Conservation (phyloP, 2,888 invertebrate genomes). For the Acleris emargana region DNA sequence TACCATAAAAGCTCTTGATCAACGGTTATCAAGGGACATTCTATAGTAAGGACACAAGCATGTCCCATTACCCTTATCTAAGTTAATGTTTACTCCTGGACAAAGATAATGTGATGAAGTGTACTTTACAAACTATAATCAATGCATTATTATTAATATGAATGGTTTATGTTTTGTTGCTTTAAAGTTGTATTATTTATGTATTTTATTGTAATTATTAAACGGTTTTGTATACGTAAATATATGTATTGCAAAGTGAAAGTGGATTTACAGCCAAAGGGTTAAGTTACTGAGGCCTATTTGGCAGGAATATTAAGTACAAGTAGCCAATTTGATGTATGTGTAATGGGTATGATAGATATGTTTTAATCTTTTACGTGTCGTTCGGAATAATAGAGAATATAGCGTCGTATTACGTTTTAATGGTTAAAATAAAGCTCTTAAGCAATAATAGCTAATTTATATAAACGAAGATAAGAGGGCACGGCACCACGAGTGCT, state of each 20-base stretch:
- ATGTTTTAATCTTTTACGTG: conserved; percentile 4
- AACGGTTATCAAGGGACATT: not conserved
- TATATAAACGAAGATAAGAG: no score
- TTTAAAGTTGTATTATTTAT: conserved; percentile 63
- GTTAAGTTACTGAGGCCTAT: conserved; percentile 35
- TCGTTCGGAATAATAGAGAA: conserved; percentile 14
- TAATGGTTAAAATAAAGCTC: not conserved
- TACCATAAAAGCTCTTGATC: not conserved
- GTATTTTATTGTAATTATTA: conserved; percentile 65
- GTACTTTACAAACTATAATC: conserved; percentile 44
- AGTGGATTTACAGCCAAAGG: conserved; percentile 58
- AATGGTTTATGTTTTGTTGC: conserved; percentile 50
- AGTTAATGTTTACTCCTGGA: conserved; percentile 33
- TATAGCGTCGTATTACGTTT: conserved; percentile 1
- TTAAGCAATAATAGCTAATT: no score
- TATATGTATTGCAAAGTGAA: conserved; percentile 54
- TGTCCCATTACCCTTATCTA: not conserved
- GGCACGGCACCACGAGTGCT: no score
- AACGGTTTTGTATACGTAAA: conserved; percentile 55
- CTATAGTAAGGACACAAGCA: not conserved
- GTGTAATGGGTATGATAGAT: conserved; percentile 14
- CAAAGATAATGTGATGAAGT: conserved; percentile 44
- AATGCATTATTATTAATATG: conserved; percentile 49
- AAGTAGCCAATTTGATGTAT: conserved; percentile 28
- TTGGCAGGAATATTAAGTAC: conserved; percentile 33